These are phyloP conservation scores for Peribatodes rhomboidaria DNA, from an alignment of 2,888 invertebrate genomes.

Conservation along the genomic window DNA sequence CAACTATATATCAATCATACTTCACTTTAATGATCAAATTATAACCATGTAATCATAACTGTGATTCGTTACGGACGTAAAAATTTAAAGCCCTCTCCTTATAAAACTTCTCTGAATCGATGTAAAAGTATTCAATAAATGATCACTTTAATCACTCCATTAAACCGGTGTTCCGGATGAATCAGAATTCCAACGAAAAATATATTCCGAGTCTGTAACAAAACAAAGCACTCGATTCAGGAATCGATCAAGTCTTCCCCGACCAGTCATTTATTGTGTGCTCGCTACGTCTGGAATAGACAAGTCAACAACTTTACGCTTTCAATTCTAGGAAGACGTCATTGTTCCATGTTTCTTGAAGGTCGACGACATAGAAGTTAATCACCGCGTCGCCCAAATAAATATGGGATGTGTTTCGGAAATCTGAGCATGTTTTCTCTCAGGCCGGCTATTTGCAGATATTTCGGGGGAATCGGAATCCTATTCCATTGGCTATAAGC, in stretches of 20 bases:
- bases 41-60: conserved; percentile 51
- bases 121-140: conserved; percentile 42
- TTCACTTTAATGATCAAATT: conserved; percentile 53
- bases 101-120: conserved; percentile 43
- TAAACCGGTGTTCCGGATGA: conserved; percentile 38
- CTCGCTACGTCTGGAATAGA: conserved; percentile 26
- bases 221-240: conserved; percentile 15
- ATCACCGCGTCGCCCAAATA: conserved; percentile 46
- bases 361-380: conserved; percentile 43
- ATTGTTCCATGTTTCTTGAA: conserved; percentile 39
- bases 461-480: conserved; percentile 46
- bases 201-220: conserved; percentile 25
- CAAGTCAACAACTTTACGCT: conserved; percentile 25
- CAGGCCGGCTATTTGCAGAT: conserved; percentile 43
- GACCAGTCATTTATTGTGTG: conserved; percentile 18
- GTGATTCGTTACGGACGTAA: conserved; percentile 40
- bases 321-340: conserved; percentile 29
- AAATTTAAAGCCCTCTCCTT: conserved; percentile 30
- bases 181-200: conserved; percentile 42
- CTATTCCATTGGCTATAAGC: conserved; percentile 47
- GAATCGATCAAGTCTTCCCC: conserved; percentile 27
- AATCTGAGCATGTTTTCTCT: conserved; percentile 43
- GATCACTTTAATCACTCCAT: conserved; percentile 36
- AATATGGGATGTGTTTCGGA: conserved; percentile 41
- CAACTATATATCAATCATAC: conserved; percentile 63